phyloP scores from a whole-genome alignment of 1,140 invertebrate genomes.

The Dendrolimus punctatus region DNA sequence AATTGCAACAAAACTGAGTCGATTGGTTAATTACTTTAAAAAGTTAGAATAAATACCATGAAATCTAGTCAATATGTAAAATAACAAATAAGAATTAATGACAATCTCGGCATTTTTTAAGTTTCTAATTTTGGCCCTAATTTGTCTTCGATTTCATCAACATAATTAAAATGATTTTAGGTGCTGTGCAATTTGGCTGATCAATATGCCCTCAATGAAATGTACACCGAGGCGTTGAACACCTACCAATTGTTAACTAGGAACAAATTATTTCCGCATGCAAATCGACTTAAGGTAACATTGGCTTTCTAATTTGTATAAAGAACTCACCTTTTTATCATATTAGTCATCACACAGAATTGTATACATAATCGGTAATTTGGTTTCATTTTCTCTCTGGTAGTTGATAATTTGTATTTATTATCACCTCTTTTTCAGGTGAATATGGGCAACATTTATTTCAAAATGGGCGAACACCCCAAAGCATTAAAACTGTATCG shows the following conservation, averaged over 20 bases:
- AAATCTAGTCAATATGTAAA: no score
- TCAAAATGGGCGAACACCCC: conserved; percentile 92
- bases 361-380: no score
- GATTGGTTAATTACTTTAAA: no score
- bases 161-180: conserved; percentile 65
- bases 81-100: no score
- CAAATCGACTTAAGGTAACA: conserved; percentile 85
- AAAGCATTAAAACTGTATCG: conserved; percentile 98
- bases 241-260: conserved; percentile 93
- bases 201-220: conserved; percentile 94
- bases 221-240: conserved; percentile 96
- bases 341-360: no score
- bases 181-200: conserved; percentile 95
- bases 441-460: conserved; percentile 99
- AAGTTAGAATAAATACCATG: no score
- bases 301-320: background rate
- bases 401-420: conserved; percentile 1
- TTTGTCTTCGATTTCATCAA: no score
- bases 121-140: no score
- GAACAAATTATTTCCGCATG: conserved; percentile 90
- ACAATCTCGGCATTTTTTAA: no score
- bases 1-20: no score
- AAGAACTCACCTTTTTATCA: no score
- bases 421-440: conserved; percentile 63
- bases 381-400: background rate